Evolutionary conservation across 2,113 vertebrate genomes (phyloP).

Genomic region (Aphyosemion australe): DNA sequence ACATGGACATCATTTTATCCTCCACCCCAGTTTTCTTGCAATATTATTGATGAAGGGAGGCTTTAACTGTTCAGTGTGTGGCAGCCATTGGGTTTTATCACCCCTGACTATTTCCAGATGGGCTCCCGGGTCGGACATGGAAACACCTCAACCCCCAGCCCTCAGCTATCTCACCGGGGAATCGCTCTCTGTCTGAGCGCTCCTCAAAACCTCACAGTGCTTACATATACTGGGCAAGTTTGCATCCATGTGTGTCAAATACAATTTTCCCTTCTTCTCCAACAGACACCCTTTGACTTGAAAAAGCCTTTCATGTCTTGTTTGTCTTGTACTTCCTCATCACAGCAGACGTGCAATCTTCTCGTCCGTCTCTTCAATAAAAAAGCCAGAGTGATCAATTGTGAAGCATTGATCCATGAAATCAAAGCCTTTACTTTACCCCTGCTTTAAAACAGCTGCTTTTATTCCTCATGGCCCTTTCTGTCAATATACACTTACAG

Average conservation of each 20-base stretch:
- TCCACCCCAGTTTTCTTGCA: conserved; percentile 21
- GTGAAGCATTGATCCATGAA: conserved; percentile 64
- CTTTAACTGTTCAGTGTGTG: conserved; percentile 33
- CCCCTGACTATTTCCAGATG: conserved; percentile 75
- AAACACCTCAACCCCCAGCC: conserved; percentile 50
- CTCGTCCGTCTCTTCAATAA: conserved; percentile 39
- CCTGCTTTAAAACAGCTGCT: conserved; percentile 15
- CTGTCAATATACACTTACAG: conserved; percentile 23
- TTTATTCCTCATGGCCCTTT: conserved; percentile 7
- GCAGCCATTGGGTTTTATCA: conserved; percentile 49
- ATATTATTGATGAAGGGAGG: conserved; percentile 49
- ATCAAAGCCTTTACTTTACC: conserved; percentile 63
- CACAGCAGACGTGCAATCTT: conserved; percentile 45
- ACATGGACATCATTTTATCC: conserved; percentile 46
- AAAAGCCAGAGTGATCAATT: conserved; percentile 52
- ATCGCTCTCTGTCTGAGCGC: conserved; percentile 17
- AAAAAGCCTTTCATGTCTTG: conserved; percentile 63
- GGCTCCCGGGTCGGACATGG: conserved; percentile 44
- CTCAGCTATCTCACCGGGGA: conserved; percentile 23
- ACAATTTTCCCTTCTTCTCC: conserved; percentile 44
- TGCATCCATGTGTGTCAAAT: conserved; percentile 20
- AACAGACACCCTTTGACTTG: conserved; percentile 45
- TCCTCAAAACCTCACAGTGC: conserved; percentile 14
- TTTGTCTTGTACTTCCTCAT: conserved; percentile 45
- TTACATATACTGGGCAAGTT: conserved; percentile 35